Conservation (phyloP, 2,888 invertebrate species). For the Pandemis heparana region DNA sequence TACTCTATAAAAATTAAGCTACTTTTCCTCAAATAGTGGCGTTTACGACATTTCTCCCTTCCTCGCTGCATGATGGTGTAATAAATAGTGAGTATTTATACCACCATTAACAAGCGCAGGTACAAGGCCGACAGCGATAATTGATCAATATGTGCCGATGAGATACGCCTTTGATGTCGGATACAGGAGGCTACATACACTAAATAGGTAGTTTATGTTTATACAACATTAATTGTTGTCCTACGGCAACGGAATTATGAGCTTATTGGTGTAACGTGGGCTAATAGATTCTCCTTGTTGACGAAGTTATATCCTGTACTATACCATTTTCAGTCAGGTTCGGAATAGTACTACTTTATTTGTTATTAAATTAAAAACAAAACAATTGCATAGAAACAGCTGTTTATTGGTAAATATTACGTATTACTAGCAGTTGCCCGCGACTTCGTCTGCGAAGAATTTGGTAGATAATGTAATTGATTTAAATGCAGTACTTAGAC, state of each 20-base stretch:
- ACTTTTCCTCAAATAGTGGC: neutral
- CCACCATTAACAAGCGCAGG: neutral
- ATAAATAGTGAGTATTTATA: neutral
- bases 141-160: slow-evolving; percentile 49
- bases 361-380: too few species aligned
- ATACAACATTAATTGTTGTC: neutral
- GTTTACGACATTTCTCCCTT: too few species aligned
- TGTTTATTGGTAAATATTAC: too few species aligned
- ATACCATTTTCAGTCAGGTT: too few species aligned
- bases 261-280: neutral
- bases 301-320: too few species aligned
- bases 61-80: neutral
- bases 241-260: neutral
- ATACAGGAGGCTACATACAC: slow-evolving; percentile 19
- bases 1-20: too few species aligned
- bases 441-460: too few species aligned
- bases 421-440: too few species aligned
- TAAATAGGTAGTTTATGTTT: slow-evolving; percentile 9
- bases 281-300: neutral
- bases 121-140: slow-evolving; percentile 42
- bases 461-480: too few species aligned
- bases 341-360: too few species aligned
- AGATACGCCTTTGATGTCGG: slow-evolving; percentile 43
- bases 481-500: too few species aligned
- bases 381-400: too few species aligned